Conservation (phyloP, 2,888 invertebrate species). For the Stenodera caucasica region DNA sequence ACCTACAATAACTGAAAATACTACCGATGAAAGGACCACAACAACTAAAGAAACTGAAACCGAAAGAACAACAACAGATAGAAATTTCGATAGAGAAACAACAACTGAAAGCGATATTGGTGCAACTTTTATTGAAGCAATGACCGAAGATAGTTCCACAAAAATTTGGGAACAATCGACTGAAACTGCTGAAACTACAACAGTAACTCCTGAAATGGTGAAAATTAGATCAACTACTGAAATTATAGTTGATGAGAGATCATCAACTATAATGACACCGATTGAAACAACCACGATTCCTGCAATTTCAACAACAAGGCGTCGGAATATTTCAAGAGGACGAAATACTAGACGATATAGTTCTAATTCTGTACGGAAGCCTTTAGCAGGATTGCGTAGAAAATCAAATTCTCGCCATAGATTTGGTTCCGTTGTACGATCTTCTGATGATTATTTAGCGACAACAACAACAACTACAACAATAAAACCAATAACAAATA, state of each 20-base stretch:
- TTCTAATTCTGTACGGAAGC: neutral
- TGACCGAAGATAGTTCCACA: too few relatives aligned
- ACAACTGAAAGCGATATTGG: too few relatives aligned
- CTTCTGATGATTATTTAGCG: slow-evolving; percentile 13
- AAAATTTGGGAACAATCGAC: neutral
- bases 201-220: neutral
- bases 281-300: slow-evolving; percentile 13
- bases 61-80: neutral
- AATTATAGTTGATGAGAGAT: too few relatives aligned
- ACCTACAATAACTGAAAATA: neutral
- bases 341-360: neutral
- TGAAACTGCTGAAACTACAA: neutral
- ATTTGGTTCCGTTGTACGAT: slow-evolving; percentile 38
- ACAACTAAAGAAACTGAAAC: too few relatives aligned
- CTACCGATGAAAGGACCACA: too few relatives aligned
- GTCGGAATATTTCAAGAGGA: neutral
- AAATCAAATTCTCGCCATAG: slow-evolving; percentile 37
- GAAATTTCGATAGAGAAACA: neutral
- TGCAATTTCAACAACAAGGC: slow-evolving; percentile 7
- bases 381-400: slow-evolving; percentile 17
- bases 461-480: slow-evolving; percentile 29
- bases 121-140: too few relatives aligned
- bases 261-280: slow-evolving; percentile 15
- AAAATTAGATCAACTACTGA: neutral
- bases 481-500: slow-evolving; percentile 31